phyloP scores from a whole-genome alignment of 2,797 vertebrate species.

The Amphiprion clarkii region DNA sequence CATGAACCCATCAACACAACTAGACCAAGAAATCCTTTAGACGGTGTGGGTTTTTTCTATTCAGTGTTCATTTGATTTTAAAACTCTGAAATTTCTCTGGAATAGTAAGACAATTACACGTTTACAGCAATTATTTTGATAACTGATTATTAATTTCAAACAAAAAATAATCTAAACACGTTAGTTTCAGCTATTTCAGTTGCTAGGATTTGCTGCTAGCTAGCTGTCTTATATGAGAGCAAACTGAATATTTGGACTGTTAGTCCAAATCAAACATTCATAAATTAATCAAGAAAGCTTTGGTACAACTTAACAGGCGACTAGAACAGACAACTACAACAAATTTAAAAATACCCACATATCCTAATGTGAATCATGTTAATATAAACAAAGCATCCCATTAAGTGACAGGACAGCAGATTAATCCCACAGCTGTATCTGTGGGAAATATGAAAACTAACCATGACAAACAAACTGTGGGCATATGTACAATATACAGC shows the following conservation, averaged over 20 bases:
- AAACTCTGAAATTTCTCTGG: background rate
- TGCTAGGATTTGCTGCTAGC: too few relatives aligned
- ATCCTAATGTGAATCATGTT: background rate
- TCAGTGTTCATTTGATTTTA: background rate
- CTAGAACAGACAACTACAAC: background rate
- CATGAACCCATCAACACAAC: background rate
- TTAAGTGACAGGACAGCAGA: background rate
- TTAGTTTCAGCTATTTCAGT: too few relatives aligned
- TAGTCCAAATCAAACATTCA: too few relatives aligned
- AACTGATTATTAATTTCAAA: too few relatives aligned
- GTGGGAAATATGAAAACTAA: background rate
- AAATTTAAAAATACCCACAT: too few relatives aligned
- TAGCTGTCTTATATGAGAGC: too few relatives aligned
- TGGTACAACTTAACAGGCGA: too few relatives aligned
- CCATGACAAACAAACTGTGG: conserved; percentile 5
- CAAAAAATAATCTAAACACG: too few relatives aligned
- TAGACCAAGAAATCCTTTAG: background rate
- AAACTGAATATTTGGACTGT: too few relatives aligned
- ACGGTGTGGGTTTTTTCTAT: background rate
- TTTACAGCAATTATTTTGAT: background rate
- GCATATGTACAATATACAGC: too few relatives aligned
- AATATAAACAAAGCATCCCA: background rate
- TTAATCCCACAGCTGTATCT: background rate
- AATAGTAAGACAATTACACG: too few relatives aligned
- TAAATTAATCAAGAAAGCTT: too few relatives aligned